These are phyloP conservation scores for Chloroceryle inda DNA, from an alignment of 2,797 vertebrate species.

Conservation along the genomic window DNA sequence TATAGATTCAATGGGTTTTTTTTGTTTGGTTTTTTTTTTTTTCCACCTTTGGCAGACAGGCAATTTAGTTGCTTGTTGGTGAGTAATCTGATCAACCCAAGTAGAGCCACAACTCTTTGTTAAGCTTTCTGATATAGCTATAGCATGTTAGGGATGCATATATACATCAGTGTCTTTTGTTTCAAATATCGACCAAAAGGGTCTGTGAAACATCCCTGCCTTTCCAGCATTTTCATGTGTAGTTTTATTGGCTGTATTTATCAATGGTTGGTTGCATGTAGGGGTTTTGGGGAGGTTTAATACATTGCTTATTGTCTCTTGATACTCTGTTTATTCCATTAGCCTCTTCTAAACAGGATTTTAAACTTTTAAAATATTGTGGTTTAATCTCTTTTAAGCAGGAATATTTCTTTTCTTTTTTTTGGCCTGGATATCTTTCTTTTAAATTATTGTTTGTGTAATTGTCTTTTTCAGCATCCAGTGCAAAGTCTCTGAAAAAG, in stretches of 20 bases:
- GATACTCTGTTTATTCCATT: background rate
- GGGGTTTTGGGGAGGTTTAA: accelerated
- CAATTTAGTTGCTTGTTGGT: background rate
- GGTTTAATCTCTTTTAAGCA: background rate
- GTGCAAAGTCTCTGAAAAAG: background rate
- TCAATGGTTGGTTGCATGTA: background rate
- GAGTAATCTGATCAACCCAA: background rate
- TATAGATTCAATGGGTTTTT: background rate
- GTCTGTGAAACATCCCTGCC: background rate
- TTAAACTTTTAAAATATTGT: background rate
- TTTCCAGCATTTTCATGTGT: background rate
- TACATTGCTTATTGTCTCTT: background rate
- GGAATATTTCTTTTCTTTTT: background rate
- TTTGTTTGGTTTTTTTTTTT: background rate
- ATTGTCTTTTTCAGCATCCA: background rate
- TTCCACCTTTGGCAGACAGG: background rate
- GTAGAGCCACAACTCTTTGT: background rate
- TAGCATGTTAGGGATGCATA: background rate
- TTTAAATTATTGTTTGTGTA: background rate
- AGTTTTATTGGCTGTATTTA: background rate
- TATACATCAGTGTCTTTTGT: background rate
- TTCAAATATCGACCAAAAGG: background rate
- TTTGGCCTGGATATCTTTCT: accelerated
- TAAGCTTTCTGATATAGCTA: background rate
- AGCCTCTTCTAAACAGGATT: background rate